Evolutionary conservation across 1,140 invertebrate genomes (phyloP), one percentile per base, ranked within the genome.

Genomic region (Laodelphax striatellus): DNA sequence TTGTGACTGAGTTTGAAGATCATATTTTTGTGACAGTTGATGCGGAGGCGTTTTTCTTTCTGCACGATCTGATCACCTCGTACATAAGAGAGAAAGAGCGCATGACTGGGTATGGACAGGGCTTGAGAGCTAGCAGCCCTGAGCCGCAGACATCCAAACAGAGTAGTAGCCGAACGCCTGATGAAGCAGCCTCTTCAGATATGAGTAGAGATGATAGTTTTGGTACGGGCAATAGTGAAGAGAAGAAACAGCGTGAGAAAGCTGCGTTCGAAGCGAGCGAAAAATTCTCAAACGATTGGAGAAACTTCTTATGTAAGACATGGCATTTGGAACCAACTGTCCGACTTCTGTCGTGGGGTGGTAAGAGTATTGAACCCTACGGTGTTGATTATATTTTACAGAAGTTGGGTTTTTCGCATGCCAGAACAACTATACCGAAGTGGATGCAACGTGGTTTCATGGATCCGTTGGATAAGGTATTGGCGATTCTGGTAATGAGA

Each of bases 271-370:
- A 79, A 66, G 75, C 77, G 11, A 72, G 75, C 0, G 80, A 82
- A 62, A 80, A 82, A 69, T 80, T 83, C 38, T 86, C 87, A 55
- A 85, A 90, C 73, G 93, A 98, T 75, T 94, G 88, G 86, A 77
- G 95, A 62, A 86, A 88, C 68, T 98, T 93, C 75, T 84, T 88
- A 66, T 98, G 95, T 73, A 90, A 94, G 75, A 94, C 92, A 0
- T 98, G 96, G 97, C 92, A 96, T 70, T 79, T 98, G 31, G 95
- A 98, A 75, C 97, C 96, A 5, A 98, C 94, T 55, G 94, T 99
- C 56, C 82, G 92, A 84, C 74, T 95, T 57, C 74, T 94, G 8
- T 93, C 92, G n/a, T 94, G 93, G 92, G 92, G 89, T 57, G 94
- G 93, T 14, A 93, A 94, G 73, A 90, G 91, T 64, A 95, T 98